These are phyloP conservation scores for Gasterosteus aculeatus DNA, from an alignment of 2,113 vertebrate genomes.

Conservation along the genomic window DNA sequence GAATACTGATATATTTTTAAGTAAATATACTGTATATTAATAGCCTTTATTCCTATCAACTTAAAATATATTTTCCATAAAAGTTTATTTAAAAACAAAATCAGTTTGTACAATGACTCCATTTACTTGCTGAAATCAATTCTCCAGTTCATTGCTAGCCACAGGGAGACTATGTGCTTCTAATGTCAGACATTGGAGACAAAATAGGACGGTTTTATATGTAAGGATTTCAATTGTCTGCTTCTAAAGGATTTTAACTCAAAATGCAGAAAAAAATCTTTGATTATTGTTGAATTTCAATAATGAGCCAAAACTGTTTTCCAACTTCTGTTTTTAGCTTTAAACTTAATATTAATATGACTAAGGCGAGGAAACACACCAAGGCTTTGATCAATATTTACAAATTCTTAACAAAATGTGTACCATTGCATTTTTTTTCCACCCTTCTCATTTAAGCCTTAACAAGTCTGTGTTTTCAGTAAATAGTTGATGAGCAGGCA, in stretches of 20 bases:
- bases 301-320: background rate
- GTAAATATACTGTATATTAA: background rate
- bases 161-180: background rate
- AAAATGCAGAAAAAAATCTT: background rate
- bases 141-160: background rate
- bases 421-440: background rate
- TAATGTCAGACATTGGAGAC: background rate
- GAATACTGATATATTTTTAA: background rate
- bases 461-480: background rate
- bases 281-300: background rate
- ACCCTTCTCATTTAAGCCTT: background rate
- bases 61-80: background rate
- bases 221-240: no score
- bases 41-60: background rate
- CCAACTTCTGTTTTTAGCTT: no score
- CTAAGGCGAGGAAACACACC: no score
- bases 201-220: no score
- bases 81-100: background rate
- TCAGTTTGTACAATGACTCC: background rate
- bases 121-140: background rate
- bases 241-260: background rate
- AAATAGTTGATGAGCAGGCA: background rate
- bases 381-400: no score
- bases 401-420: background rate
- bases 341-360: no score